phyloP scores from a whole-genome alignment of 2,113 vertebrate species.

The Manacus vitellinus region DNA sequence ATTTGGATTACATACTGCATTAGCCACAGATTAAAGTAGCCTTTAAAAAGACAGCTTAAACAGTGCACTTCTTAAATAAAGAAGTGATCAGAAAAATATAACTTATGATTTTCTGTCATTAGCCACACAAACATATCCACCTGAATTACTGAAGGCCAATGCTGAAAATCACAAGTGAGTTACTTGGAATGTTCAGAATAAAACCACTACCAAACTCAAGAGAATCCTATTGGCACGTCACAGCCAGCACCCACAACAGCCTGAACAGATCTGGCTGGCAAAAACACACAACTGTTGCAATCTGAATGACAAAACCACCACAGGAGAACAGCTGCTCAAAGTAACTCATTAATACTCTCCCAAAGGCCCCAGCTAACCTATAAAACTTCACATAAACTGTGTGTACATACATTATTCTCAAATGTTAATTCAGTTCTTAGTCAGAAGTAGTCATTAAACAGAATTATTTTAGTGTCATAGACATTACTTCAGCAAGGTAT shows the following conservation, averaged over 20 bases:
- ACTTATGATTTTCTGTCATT: not conserved
- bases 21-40: not conserved
- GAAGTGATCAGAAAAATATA: not conserved
- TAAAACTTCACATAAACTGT: not conserved
- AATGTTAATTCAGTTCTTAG: not conserved
- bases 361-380: not conserved
- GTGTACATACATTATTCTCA: not conserved
- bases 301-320: not conserved
- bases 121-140: not conserved
- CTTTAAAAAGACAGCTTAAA: not conserved
- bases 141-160: not conserved
- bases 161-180: not conserved
- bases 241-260: not conserved
- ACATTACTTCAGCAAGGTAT: not conserved
- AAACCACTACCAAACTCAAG: not conserved
- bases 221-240: not conserved
- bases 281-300: not conserved
- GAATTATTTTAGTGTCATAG: not conserved
- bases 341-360: not conserved
- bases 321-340: not conserved
- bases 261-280: not conserved
- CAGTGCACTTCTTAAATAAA: not conserved
- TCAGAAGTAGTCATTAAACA: not conserved
- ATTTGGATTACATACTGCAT: not conserved
- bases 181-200: not conserved